Percentiles rank a stretch among this genome's conserved stretches.
These are phyloP conservation scores for Hirtodrosophila trivittata DNA, from an alignment of 2,888 invertebrate genomes.

Conservation along the genomic window DNA sequence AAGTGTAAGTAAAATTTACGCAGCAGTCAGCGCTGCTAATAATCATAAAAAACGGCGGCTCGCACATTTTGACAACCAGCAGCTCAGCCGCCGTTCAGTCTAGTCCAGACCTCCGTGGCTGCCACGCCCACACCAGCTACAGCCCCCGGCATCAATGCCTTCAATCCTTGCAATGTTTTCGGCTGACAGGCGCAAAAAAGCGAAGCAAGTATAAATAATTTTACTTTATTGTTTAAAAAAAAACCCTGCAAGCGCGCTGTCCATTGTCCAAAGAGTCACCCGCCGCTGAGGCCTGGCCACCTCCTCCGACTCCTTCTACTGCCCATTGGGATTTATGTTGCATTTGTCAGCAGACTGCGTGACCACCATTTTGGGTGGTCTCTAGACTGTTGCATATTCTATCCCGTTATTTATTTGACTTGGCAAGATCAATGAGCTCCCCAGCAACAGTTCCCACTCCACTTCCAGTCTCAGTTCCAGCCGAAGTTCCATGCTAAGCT, in stretches of 20 bases:
- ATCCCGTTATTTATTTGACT: conserved; percentile 57
- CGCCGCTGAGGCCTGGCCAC: neutral
- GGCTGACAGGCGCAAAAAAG: conserved; percentile 66
- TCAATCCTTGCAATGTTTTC: conserved; percentile 51
- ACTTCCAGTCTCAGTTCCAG: too few species aligned
- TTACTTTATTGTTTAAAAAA: conserved; percentile 65
- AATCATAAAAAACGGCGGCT: conserved; percentile 72
- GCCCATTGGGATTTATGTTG: conserved; percentile 23
- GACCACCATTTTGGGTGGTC: conserved; percentile 38
- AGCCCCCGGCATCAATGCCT: neutral
- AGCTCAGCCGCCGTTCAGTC: conserved; percentile 12
- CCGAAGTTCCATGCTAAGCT: too few species aligned
- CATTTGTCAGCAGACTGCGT: conserved; percentile 37
- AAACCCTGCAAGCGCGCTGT: conserved; percentile 7
- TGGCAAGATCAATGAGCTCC: conserved; percentile 27
- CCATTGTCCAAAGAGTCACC: conserved; percentile 2
- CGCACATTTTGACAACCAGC: conserved; percentile 61
- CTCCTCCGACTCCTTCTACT: conserved; percentile 3
- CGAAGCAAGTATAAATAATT: conserved; percentile 69
- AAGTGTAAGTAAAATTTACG: conserved; percentile 78
- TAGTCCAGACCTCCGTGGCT: neutral
- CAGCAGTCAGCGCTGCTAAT: conserved; percentile 59
- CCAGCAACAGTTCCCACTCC: neutral
- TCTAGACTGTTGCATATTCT: conserved; percentile 50
- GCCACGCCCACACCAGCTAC: neutral